Base-by-base conservation (phyloP, 1,140 invertebrate species). In the Drosophila auraria region DNA sequence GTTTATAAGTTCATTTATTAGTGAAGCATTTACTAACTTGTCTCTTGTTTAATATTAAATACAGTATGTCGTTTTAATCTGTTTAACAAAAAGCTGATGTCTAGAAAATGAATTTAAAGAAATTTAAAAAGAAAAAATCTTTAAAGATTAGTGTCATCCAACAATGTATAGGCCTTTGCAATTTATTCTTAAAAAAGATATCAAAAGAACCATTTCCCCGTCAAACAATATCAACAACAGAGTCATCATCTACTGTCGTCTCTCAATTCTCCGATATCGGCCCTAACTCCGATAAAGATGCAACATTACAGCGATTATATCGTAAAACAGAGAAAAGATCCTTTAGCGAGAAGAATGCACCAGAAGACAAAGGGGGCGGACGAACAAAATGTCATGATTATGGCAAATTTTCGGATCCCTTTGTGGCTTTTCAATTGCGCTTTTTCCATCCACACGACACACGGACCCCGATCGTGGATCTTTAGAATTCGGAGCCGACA, bases 231-330 rank as follows among this genome's bases (percentile, higher is more conserved):
- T 65, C 73, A 77, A 71, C 65, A 77, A 78, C 62, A 78, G 49
- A 78, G 73, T 78, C 75, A 77, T 78, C 62, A 77, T 77, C 56
- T n/a, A 54, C 66, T 58, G 45, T 47, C 33, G 62, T 38, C 15
- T 40, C 8, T 30, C 12, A 30, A 58, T 45, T 45, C 63, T 47
- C 2, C 60, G 36, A 68, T 44, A 51, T 59, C 17, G 8, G 27
- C 50, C 30, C 1, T 50, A 80, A 66, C 60, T 72, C 62, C 38
- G 27, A 86, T 82, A 74, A 78, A 84, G 84, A 78, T 49, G 86
- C 71, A 90, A 90, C 81, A 89, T 89, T 82, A 89, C 78, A 82
- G 57, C 82, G 82, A 90, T 90, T 82, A 90, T 62, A 60, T 69
- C 45, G 62, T 72, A 59, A 40, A 15, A 42, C 30, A 38, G 44